phyloP scores from a whole-genome alignment of 2,888 invertebrate species.

The Polydrusus tereticollis region DNA sequence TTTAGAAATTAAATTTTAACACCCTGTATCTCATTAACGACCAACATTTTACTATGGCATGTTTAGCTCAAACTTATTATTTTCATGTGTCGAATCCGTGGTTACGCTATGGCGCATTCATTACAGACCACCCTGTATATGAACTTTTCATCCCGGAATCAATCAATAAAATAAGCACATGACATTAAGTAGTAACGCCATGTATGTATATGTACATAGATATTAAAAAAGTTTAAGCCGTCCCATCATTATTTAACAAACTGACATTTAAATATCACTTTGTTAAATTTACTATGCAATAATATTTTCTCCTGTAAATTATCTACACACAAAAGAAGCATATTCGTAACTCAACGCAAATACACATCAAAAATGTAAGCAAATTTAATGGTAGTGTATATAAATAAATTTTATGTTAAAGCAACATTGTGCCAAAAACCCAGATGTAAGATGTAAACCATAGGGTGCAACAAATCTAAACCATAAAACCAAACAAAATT shows the following conservation, averaged over 20 bases:
- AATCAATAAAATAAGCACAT: no score
- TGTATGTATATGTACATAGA: no score
- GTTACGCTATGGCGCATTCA: no score
- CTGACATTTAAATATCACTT: neutral
- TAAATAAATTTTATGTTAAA: conserved; percentile 16
- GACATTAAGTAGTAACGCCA: no score
- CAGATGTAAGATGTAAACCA: conserved; percentile 14
- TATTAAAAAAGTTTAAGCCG: neutral
- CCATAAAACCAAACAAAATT: conserved; percentile 5
- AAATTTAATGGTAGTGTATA: conserved; percentile 3
- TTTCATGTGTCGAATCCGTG: no score
- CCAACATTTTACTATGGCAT: no score
- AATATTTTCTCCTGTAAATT: neutral
- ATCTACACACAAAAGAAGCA: conserved; percentile 6
- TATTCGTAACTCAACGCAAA: conserved; percentile 7
- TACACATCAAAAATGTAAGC: conserved; percentile 9
- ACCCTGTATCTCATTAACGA: no score
- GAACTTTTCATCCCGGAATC: no score
- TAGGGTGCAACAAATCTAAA: conserved; percentile 14
- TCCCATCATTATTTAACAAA: neutral
- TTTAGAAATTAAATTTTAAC: no score
- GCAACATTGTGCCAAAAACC: conserved; percentile 17
- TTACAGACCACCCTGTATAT: no score
- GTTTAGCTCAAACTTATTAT: no score
- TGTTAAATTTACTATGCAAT: neutral